These are phyloP conservation scores for Lagorchestes hirsutus DNA, from an alignment of 2,797 vertebrate species.

Conservation along the genomic window DNA sequence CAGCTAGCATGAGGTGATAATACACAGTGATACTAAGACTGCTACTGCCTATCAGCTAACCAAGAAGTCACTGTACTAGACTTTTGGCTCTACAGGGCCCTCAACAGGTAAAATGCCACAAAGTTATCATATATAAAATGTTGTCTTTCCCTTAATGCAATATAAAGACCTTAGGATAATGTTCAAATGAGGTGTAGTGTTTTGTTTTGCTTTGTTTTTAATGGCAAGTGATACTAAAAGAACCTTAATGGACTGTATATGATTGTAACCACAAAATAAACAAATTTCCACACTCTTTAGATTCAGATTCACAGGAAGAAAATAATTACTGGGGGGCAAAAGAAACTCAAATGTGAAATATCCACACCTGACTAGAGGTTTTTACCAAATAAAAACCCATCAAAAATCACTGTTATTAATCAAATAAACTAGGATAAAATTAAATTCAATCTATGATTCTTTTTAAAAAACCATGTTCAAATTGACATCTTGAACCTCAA, in stretches of 20 bases:
- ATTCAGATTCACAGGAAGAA: conserved; percentile 49
- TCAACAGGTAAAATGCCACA: conserved; percentile 84
- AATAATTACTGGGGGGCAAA: background rate
- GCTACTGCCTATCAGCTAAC: conserved; percentile 81
- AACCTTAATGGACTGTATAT: conserved; percentile 73
- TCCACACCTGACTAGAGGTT: conserved; percentile 13
- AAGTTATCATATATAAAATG: conserved; percentile 66
- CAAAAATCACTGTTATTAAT: background rate
- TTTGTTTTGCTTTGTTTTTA: conserved; percentile 40
- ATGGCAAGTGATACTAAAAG: conserved; percentile 70
- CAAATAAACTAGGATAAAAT: background rate
- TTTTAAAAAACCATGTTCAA: background rate
- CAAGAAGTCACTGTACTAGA: conserved; percentile 66
- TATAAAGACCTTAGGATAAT: conserved; percentile 28
- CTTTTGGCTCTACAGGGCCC: conserved; percentile 79
- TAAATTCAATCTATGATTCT: background rate
- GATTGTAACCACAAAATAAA: conserved; percentile 70
- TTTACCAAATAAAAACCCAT: background rate
- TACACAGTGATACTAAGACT: conserved; percentile 80
- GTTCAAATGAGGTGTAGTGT: conserved; percentile 52
- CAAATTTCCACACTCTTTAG: conserved; percentile 63
- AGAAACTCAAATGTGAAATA: conserved; percentile 16
- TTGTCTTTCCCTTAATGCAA: conserved; percentile 13
- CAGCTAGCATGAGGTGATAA: conserved; percentile 83
- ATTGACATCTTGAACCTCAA: background rate